Evolutionary conservation across 2,113 vertebrate genomes (phyloP).

Genomic region (Sturnira hondurensis): DNA sequence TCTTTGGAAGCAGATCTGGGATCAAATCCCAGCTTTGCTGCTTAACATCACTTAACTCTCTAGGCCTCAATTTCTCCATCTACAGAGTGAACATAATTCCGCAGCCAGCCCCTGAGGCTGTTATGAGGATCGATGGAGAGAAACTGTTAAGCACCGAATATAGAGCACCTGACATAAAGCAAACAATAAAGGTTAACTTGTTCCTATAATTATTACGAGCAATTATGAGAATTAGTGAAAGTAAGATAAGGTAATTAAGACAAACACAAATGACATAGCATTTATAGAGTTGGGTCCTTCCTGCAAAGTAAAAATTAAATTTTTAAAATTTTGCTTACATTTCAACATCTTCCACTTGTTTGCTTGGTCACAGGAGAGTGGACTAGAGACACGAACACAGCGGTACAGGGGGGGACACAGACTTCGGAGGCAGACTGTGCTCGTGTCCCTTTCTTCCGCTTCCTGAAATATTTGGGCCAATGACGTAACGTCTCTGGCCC

Average conservation of each 20-base stretch:
- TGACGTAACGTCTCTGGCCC: background rate
- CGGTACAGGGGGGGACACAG: background rate
- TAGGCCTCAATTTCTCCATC: background rate
- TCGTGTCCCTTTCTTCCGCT: background rate
- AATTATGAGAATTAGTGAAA: background rate
- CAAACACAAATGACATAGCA: background rate
- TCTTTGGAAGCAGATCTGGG: background rate
- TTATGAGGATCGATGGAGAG: background rate
- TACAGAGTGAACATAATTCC: background rate
- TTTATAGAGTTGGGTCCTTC: background rate
- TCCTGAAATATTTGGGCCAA: background rate
- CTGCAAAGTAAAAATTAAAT: background rate
- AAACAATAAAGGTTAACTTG: background rate
- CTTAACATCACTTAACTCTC: background rate
- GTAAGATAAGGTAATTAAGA: background rate
- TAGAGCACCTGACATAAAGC: background rate
- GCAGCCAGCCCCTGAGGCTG: background rate
- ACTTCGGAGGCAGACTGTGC: background rate
- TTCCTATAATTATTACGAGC: background rate
- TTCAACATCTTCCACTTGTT: background rate
- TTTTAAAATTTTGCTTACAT: background rate
- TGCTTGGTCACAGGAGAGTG: background rate
- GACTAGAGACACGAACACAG: background rate
- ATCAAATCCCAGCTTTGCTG: conserved; percentile 3
- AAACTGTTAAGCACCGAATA: background rate